Conservation (phyloP, 2,888 invertebrate species). For the Acleris literana region DNA sequence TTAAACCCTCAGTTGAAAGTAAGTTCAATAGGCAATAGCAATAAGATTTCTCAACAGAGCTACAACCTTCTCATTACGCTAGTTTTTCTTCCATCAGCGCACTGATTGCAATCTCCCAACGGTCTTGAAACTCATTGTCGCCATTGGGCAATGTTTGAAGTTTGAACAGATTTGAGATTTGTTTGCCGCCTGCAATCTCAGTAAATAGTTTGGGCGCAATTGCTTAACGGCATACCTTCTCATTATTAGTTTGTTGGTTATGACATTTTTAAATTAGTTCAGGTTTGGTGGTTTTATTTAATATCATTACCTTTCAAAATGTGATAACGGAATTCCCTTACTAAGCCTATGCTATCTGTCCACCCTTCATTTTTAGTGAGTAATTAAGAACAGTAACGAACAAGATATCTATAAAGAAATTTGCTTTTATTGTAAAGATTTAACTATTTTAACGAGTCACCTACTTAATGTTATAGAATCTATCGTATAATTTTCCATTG, state of each 20-base stretch:
- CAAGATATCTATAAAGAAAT: no score
- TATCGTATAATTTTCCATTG: no score
- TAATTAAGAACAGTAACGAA: no score
- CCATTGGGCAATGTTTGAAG: slow-evolving; percentile 29
- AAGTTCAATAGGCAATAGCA: not conserved
- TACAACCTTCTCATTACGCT: slow-evolving; percentile 13
- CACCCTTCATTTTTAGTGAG: no score
- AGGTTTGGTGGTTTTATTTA: no score
- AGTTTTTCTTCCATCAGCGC: slow-evolving; percentile 23
- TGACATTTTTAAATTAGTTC: no score
- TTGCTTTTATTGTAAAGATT: no score
- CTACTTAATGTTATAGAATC: no score
- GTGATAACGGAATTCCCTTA: no score
- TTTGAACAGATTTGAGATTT: slow-evolving; percentile 23
- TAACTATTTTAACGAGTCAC: no score
- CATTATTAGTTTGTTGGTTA: not conserved
- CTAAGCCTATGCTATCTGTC: no score
- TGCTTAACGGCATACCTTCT: slow-evolving; percentile 3
- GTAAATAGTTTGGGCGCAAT: slow-evolving; percentile 24
- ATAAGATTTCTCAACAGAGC: slow-evolving; percentile 15
- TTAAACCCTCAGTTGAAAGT: not conserved
- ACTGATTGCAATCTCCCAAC: slow-evolving; percentile 21
- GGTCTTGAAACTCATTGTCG: slow-evolving; percentile 26
- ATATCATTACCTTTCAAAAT: no score
- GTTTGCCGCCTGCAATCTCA: slow-evolving; percentile 14